Conservation (phyloP, 2,888 invertebrate species). For the Parapristionchus giblindavisi region DNA sequence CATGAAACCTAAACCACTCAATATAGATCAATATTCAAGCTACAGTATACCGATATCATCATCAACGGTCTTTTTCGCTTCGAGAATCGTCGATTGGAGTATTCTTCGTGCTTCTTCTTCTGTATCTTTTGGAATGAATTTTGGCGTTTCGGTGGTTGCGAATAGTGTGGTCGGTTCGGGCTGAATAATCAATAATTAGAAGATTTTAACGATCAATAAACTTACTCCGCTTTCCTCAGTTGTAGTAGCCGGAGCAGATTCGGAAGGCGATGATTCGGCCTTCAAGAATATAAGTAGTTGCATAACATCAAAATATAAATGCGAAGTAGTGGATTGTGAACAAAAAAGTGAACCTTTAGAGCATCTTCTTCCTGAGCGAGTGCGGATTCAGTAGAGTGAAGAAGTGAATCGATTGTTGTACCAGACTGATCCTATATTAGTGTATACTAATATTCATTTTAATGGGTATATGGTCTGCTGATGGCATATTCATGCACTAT, state of each 20-base stretch:
- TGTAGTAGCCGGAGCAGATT: too few species aligned
- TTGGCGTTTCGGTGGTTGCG: neutral
- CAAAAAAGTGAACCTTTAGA: too few species aligned
- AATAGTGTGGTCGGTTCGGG: slow-evolving; percentile 22
- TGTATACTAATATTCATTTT: too few species aligned
- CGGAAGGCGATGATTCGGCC: too few species aligned
- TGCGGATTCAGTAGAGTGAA: neutral
- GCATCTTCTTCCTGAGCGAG: neutral
- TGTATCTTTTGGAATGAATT: slow-evolving; percentile 6
- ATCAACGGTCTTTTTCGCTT: slow-evolving; percentile 26
- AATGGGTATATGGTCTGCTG: too few species aligned
- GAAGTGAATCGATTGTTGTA: too few species aligned
- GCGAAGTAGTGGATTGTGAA: too few species aligned
- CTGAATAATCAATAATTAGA: neutral
- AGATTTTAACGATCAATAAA: neutral
- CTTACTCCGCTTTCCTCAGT: neutral
- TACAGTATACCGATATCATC: slow-evolving; percentile 7
- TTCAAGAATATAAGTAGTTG: too few species aligned
- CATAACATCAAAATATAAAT: too few species aligned
- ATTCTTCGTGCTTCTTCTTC: slow-evolving; percentile 5
- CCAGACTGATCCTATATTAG: too few species aligned
- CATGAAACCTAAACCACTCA: slow-evolving; percentile 18
- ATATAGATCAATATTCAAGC: neutral
- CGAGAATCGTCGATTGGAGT: slow-evolving; percentile 12
- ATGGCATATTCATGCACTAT: too few species aligned